Conservation (phyloP, 2,113 vertebrate genomes). For the Galbula dea region DNA sequence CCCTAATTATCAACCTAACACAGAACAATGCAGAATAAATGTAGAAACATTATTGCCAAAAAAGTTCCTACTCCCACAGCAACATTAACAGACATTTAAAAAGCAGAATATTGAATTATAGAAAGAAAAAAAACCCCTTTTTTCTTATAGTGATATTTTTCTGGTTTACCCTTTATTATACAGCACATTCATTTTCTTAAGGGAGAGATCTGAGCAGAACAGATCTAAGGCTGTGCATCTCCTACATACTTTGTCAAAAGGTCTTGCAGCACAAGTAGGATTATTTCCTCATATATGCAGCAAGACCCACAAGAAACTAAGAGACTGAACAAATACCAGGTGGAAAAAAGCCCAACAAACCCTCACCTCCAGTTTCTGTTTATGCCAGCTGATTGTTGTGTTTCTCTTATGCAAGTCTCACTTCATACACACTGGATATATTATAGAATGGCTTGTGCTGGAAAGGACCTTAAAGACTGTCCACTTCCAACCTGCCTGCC, state of each 20-base stretch:
- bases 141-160: neutral
- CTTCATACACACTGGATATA: neutral
- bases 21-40: constrained; percentile 24
- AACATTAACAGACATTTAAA: neutral
- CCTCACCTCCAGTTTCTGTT: neutral
- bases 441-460: too few relatives aligned
- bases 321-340: neutral
- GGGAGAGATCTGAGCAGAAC: neutral
- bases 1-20: constrained; percentile 10
- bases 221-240: neutral
- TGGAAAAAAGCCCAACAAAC: neutral
- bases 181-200: neutral
- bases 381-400: neutral
- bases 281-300: neutral
- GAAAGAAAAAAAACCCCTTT: neutral
- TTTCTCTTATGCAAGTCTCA: neutral
- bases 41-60: constrained; percentile 15
- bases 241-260: neutral
- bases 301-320: neutral
- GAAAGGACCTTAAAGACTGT: too few relatives aligned
- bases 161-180: neutral
- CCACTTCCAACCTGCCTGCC: too few relatives aligned
- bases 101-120: neutral
- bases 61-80: neutral
- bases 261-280: neutral